Evolutionary conservation across 2,113 vertebrate genomes (phyloP).

Genomic region (Atlantisia rogersi): DNA sequence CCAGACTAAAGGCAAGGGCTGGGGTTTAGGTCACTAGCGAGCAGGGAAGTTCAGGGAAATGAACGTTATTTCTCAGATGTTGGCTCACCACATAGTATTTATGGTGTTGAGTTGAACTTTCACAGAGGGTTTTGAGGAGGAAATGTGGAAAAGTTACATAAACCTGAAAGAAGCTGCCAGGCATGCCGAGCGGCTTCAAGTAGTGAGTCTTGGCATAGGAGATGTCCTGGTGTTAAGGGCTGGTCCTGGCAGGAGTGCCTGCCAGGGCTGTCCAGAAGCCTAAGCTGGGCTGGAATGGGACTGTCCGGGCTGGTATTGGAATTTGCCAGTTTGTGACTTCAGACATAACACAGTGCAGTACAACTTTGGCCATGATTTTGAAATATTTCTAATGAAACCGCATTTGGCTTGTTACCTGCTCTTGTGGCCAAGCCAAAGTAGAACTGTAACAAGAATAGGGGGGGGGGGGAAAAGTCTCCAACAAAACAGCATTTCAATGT

Average conservation of each 20-base stretch:
- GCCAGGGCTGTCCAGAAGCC: not conserved
- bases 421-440: not conserved
- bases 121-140: not conserved
- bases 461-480: not conserved
- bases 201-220: not conserved
- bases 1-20: not conserved
- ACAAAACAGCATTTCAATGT: not conserved
- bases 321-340: not conserved
- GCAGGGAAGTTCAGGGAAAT: not conserved
- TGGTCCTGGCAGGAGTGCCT: slow-evolving; percentile 1
- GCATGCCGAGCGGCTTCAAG: not conserved
- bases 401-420: slow-evolving; percentile 13
- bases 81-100: not conserved
- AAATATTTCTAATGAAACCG: not conserved
- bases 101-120: not conserved
- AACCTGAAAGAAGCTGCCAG: not conserved
- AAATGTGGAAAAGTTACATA: not conserved
- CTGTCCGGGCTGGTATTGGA: not conserved
- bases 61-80: not conserved
- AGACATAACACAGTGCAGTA: not conserved
- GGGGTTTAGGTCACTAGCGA: not conserved
- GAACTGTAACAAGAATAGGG: not conserved
- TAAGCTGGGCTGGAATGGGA: not conserved
- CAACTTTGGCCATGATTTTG: not conserved
- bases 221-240: not conserved